A percentile compares a stretch with the other conserved stretches of the same genome.
These are phyloP conservation scores for Ornithoptera priamus DNA, from an alignment of 2,888 invertebrate species.

Conservation along the genomic window DNA sequence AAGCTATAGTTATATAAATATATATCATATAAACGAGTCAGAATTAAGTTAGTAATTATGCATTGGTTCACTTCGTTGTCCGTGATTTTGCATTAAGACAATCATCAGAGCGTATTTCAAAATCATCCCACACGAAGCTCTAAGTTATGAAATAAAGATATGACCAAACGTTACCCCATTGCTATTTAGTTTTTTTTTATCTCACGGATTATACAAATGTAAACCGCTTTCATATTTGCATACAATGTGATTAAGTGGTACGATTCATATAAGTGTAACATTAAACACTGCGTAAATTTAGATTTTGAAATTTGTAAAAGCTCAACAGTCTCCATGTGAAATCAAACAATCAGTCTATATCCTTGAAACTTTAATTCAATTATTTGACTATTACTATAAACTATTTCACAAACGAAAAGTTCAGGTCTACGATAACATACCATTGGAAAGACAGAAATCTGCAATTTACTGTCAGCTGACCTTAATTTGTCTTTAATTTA, in stretches of 20 bases:
- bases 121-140: constrained; percentile 14
- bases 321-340: too few species aligned
- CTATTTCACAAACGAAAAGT: not conserved
- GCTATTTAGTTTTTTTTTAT: not conserved
- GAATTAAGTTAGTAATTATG: too few species aligned
- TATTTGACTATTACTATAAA: not conserved
- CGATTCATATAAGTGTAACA: constrained; percentile 11
- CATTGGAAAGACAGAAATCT: too few species aligned
- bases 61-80: too few species aligned
- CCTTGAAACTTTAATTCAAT: too few species aligned
- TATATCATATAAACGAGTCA: too few species aligned
- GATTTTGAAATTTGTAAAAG: too few species aligned
- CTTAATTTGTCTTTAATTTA: too few species aligned
- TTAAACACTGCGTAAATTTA: not conserved
- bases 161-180: constrained; percentile 2
- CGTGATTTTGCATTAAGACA: too few species aligned
- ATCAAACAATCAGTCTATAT: too few species aligned
- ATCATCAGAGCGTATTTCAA: constrained; percentile 2
- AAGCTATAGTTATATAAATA: too few species aligned
- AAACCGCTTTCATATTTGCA: constrained; percentile 17
- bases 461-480: too few species aligned
- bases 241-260: constrained; percentile 17
- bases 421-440: not conserved
- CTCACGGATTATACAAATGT: constrained; percentile 13
- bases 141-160: constrained; percentile 6